Conservation (phyloP, 2,888 invertebrate species). For the Ornithoptera priamus region DNA sequence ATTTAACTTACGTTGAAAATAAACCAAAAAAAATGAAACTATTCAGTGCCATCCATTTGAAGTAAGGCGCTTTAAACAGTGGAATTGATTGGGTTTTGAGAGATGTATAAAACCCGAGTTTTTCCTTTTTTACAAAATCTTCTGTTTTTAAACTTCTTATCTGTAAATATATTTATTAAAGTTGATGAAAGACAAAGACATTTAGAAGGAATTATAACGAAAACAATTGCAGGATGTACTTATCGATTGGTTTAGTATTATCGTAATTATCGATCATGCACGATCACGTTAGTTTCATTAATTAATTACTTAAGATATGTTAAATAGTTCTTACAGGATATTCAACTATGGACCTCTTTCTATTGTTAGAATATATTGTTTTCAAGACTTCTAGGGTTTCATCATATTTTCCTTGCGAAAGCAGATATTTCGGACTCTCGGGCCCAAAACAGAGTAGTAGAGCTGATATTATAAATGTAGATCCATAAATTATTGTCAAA, state of each 20-base stretch:
- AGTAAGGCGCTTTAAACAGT: conserved; percentile 75
- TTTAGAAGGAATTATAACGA: too few relatives aligned
- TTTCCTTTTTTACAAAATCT: conserved; percentile 38
- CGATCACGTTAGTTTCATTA: too few relatives aligned
- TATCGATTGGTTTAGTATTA: too few relatives aligned
- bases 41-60: conserved; percentile 76
- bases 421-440: conserved; percentile 89
- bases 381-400: conserved; percentile 82
- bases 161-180: conserved; percentile 43
- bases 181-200: too few relatives aligned
- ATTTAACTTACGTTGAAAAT: conserved; percentile 81
- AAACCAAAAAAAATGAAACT: conserved; percentile 81
- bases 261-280: too few relatives aligned
- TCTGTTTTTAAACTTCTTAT: conserved; percentile 52
- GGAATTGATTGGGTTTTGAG: conserved; percentile 77
- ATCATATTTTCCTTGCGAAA: conserved; percentile 81
- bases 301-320: too few relatives aligned
- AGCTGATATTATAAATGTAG: conserved; percentile 80
- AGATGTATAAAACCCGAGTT: conserved; percentile 53
- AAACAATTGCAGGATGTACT: too few relatives aligned
- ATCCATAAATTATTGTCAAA: conserved; percentile 81
- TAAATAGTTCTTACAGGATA: conserved; percentile 66
- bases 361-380: conserved; percentile 78
- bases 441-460: conserved; percentile 80
- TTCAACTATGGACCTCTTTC: conserved; percentile 56